Evolutionary conservation across 1,140 invertebrate genomes (phyloP).

Genomic region (Pomacea maculata): DNA sequence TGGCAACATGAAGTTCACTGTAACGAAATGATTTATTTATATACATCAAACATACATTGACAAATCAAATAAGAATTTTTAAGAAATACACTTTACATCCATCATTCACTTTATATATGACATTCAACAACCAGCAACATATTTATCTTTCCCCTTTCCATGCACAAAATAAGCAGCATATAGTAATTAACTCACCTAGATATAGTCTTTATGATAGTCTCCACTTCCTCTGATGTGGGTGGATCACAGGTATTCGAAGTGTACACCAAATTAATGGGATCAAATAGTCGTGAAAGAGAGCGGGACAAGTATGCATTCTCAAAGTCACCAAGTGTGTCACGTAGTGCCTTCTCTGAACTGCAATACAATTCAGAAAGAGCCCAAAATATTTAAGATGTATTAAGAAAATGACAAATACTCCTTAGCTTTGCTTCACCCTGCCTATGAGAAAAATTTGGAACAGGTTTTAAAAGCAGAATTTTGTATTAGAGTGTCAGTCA

Average conservation of each 20-base stretch:
- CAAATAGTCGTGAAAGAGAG: conserved; percentile 83
- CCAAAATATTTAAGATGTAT: background rate
- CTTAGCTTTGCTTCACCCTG: background rate
- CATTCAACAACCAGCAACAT: background rate
- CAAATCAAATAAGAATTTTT: background rate
- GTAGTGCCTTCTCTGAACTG: conserved; percentile 66
- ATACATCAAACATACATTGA: background rate
- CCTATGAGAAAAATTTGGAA: background rate
- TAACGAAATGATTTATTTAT: conserved; percentile 47
- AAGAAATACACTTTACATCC: background rate
- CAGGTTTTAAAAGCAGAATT: too few relatives aligned
- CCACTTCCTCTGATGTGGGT: conserved; percentile 76
- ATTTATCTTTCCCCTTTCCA: background rate
- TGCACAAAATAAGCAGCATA: background rate
- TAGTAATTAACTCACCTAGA: conserved; percentile 68
- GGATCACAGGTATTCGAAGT: conserved; percentile 66
- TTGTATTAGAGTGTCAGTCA: too few relatives aligned
- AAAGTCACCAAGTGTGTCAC: conserved; percentile 73
- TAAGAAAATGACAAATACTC: background rate
- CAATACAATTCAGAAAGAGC: conserved; percentile 25
- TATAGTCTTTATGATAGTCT: conserved; percentile 75
- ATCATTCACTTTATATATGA: background rate
- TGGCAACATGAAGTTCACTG: conserved; percentile 80
- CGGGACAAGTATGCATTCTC: conserved; percentile 88
- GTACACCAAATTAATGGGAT: conserved; percentile 88